Evolutionary conservation across 2,888 invertebrate species (phyloP), one percentile per base, ranked within the genome.

Genomic region (Silvanus unidentatus): DNA sequence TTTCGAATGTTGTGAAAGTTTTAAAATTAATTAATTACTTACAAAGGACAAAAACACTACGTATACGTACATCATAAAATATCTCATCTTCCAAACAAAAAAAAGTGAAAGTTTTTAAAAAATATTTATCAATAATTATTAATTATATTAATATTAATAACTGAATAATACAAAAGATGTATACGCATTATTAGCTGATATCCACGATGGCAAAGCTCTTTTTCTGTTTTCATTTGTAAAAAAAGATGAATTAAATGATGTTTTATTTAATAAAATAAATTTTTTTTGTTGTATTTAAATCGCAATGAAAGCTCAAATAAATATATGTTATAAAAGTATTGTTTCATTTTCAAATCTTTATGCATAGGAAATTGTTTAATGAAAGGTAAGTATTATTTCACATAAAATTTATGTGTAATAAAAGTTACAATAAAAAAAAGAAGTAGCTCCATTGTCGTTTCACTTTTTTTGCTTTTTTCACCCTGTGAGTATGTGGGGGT

Each of bases 251-350:
- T 5, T 22, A 22, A 22, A 22, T 3, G 22, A 32, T 12, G 32
- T 32, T 32, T 15, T 37, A 37, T 37, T 37, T 13, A 37, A 81
- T 83, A 68, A 62, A 63, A 80, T 81, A 83, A 82, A 83, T 84
- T 83, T 83, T 83, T 83, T 84, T 84, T 83, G 83, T 84, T 84
- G 84, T 84, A 84, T 82, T 84, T 82, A 82, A 22, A 84, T 82
- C 82, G 84, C 84, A 84, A 84, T 83, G 82, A 83, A 84, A 81
- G 84, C 84, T 84, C 84, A 85, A 84, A 84, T 84, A 84, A 84
- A 84, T 84, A 84, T 84, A 84, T 84, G 84, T 84, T 84, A 84
- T 82, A 81, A 82, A 81, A 79, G 15, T 32, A 6, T 29, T 42
- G 48, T 48, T 47, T 49, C 39, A 40, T 48, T 50, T 37, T 37